Evolutionary conservation across 2,113 vertebrate genomes (phyloP), one percentile per base, ranked within the genome.

Genomic region (Perca flavescens): DNA sequence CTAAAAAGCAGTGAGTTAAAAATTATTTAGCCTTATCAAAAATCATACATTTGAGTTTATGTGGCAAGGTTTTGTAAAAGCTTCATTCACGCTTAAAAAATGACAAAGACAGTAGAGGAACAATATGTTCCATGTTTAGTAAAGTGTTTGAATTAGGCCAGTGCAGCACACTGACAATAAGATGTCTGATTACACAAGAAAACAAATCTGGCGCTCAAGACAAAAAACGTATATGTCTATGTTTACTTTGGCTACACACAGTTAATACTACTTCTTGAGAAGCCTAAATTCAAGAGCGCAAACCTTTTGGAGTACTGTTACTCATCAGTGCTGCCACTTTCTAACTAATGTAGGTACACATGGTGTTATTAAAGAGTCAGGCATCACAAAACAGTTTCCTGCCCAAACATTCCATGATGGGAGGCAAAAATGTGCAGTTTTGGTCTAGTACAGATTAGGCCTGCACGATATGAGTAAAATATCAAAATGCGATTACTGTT

Each of bases 1-100:
- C 97, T 98, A 19, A 76, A 76, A 16, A 88, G 16, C 52, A 89
- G n/a, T 6, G 11, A 43, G 28, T 43, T 5, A 10, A 61, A 50
- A 49, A 43, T 5, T 6, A 17, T 34, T 71, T 13, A 31, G 46
- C 22, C 17, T 57, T 12, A 52, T 22, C 6, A 57, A 58, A 7
- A 66, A 6, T 31, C 56, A n/a, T 4, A 17, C 31, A 25, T 78
- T 60, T 31, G 2, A 67, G 5, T 2, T 56, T 10, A 40, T n/a
- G 14, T 69, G 6, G 6, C 5, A 52, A 43, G 15, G 16, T 15
- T 60, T 31, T 28, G 28, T 52, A 61, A 50, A 11, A 5, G 7
- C 19, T 19, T 43, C 0, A 19, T 40, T 36, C 14, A 61, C 14
- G 22, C 34, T 74, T 9, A 61, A 31, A 72, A 22, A 11, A 28